Evolutionary conservation across 2,888 invertebrate genomes (phyloP).

Genomic region (Alentia gelatinosa): DNA sequence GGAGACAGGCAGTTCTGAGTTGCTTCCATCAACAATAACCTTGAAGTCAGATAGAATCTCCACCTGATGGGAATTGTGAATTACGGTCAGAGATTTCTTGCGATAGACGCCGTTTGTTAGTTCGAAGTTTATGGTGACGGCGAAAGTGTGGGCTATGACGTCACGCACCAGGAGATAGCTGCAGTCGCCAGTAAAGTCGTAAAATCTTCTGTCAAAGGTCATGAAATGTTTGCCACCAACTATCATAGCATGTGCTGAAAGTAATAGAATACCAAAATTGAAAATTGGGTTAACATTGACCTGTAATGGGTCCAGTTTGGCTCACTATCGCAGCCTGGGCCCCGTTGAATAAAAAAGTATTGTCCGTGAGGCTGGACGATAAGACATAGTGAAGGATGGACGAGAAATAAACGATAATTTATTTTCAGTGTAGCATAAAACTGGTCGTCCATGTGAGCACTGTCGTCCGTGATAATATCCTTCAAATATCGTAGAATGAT

Average conservation of each 20-base stretch:
- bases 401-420: too few relatives aligned
- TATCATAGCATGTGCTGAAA: constrained; percentile 89
- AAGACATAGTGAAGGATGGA: too few relatives aligned
- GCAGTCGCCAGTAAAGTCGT: constrained; percentile 87
- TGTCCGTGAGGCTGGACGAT: too few relatives aligned
- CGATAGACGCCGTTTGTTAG: constrained; percentile 64
- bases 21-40: constrained; percentile 78
- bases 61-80: constrained; percentile 71
- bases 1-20: constrained; percentile 86
- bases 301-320: too few relatives aligned
- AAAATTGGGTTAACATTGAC: too few relatives aligned
- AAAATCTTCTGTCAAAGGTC: constrained; percentile 92
- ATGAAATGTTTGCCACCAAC: constrained; percentile 90
- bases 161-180: constrained; percentile 92
- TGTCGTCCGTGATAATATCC: too few relatives aligned
- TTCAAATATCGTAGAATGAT: too few relatives aligned
- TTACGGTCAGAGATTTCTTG: constrained; percentile 73
- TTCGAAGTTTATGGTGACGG: constrained; percentile 87
- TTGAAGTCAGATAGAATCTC: constrained; percentile 68
- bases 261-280: background rate
- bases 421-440: too few relatives aligned
- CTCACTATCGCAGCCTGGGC: too few relatives aligned
- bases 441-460: too few relatives aligned
- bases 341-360: too few relatives aligned
- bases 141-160: constrained; percentile 90